Conservation (phyloP, 2,888 invertebrate genomes). For the Thereva nobilitata region DNA sequence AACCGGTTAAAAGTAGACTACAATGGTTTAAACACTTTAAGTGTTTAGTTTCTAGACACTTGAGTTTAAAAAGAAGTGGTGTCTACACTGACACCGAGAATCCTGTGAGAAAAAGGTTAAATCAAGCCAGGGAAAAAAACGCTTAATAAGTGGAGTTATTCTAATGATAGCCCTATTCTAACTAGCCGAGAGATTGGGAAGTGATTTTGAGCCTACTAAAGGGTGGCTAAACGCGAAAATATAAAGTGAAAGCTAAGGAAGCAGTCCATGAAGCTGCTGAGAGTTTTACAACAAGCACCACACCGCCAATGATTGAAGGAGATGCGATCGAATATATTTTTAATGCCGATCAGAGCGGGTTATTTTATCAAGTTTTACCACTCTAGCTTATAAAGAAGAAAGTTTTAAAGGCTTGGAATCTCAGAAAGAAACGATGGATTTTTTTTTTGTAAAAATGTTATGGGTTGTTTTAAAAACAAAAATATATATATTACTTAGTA, state of each 20-base stretch:
- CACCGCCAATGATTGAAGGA: neutral
- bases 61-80: no score
- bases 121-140: no score
- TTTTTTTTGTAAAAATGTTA: neutral
- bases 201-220: no score
- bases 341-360: neutral
- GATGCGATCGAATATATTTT: neutral
- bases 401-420: neutral
- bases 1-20: no score
- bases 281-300: neutral
- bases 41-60: no score
- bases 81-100: no score
- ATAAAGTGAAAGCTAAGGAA: neutral
- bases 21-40: no score
- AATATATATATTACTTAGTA: no score
- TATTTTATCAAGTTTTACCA: neutral
- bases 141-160: no score
- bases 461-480: neutral
- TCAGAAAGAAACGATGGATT: neutral
- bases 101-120: no score
- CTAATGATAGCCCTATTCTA: no score
- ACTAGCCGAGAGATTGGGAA: no score
- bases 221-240: neutral
- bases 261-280: neutral
- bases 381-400: neutral